Conservation (phyloP, 2,113 vertebrate genomes). For the Mus spicilegus region DNA sequence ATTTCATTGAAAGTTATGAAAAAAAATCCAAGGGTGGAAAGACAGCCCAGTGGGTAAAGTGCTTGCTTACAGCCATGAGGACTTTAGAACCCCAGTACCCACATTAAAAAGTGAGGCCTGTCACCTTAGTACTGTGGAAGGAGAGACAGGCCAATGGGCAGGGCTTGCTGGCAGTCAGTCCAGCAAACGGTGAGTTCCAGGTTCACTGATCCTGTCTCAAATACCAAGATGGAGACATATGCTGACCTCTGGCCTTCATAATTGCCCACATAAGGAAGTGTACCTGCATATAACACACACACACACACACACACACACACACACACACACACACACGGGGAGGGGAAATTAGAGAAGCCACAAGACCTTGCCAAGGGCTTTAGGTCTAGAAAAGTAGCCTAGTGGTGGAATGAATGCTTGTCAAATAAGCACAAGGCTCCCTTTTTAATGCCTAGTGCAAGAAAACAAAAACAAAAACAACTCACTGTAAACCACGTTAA, state of each 20-base stretch:
- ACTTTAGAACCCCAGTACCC: neutral
- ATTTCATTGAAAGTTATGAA: slow-evolving; percentile 12
- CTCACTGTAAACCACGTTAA: neutral
- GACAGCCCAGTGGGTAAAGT: neutral
- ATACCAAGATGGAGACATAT: neutral
- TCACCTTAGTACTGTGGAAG: neutral
- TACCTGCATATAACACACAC: neutral
- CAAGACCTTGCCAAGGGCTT: neutral
- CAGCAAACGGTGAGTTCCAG: neutral
- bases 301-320: neutral
- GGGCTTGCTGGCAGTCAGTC: neutral
- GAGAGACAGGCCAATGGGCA: neutral
- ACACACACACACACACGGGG: neutral
- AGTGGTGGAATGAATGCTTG: neutral
- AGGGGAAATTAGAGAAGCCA: neutral
- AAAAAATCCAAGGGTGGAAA: neutral
- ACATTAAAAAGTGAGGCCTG: neutral
- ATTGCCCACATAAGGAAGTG: neutral
- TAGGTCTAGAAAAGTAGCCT: neutral
- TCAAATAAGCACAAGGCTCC: neutral
- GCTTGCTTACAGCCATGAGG: neutral
- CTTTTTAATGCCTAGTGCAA: neutral
- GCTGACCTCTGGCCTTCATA: neutral
- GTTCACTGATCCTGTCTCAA: neutral
- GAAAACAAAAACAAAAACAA: neutral